Evolutionary conservation across 2,888 invertebrate genomes (phyloP), one percentile per base, ranked within the genome.

Genomic region (Thera obeliscata): DNA sequence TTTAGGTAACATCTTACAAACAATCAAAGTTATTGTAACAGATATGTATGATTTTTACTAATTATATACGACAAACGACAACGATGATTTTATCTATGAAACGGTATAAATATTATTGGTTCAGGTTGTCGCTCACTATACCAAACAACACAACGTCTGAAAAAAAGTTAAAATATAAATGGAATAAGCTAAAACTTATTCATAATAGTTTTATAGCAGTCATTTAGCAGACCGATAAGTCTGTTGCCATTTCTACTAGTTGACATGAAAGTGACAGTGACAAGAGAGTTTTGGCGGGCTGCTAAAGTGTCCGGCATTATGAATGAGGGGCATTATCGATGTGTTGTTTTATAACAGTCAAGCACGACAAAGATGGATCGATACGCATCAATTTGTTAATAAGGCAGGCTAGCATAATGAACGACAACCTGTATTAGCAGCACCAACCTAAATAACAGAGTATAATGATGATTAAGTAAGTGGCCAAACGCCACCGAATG

Each of bases 21-120:
- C 80, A 81, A 81, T 82, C 76, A 78, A 89, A 90, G 88, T 90
- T 89, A 91, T 84, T 82, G 73, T 90, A 90, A 90, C 82, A 86
- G 91, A 92, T 92, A 92, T 92, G 91, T 89, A 87, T 88, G 83
- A 79, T 74, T 70, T 70, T 72, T 63, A 73, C 62, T 73, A 71
- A 68, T 73, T 67, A 67, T 64, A 57, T 41, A 61, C 54, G 56
- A 74, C 62, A 69, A 22, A 70, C 64, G 69, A 62, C 59, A 22
- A 64, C 64, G 56, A 61, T 59, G 12, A 22, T 41, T 22, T 46
- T 59, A 63, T 55, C 56, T 67, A 70, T 56, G 57, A 62, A 66
- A 74, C 67, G 64, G 46, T 58, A 67, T 66, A 64, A 67, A 49
- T 69, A 64, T 52, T 54, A 64, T 56, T 49, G 5, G 41, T n/a